These are phyloP conservation scores for Turritopsis dohrnii DNA, from an alignment of 30 jellyfish, hydroid and myxozoan genomes.

Conservation along the genomic window DNA sequence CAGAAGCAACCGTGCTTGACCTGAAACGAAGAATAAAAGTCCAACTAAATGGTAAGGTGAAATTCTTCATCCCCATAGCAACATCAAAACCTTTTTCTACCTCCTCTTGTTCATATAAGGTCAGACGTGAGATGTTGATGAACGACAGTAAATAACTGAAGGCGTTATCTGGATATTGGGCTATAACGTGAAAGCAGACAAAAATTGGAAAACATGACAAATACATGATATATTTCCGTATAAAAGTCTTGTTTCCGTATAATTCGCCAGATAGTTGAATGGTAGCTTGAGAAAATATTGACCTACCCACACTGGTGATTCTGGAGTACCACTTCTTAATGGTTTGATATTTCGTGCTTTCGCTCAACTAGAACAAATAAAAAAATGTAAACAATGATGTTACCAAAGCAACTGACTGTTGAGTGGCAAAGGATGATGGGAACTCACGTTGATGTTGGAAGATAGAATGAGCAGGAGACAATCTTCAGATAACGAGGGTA, in stretches of 20 bases:
- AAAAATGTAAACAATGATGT: not conserved
- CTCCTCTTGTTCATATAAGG: not conserved
- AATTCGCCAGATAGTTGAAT: not conserved
- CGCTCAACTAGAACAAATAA: constrained; percentile 9
- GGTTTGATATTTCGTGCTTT: constrained; percentile 7
- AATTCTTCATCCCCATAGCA: too few relatives aligned
- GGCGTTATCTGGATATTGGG: not conserved
- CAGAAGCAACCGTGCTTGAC: too few relatives aligned
- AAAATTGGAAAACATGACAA: not conserved
- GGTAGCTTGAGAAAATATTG: not conserved
- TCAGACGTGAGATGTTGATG: not conserved
- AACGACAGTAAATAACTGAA: not conserved
- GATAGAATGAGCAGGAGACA: constrained; percentile 62
- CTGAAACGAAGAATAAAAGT: too few relatives aligned
- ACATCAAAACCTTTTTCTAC: not conserved
- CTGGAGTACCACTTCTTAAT: constrained; percentile 19
- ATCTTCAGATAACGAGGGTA: constrained; percentile 87
- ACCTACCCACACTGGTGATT: constrained; percentile 12
- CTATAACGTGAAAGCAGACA: not conserved
- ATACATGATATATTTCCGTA: too few relatives aligned
- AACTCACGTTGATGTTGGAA: constrained; percentile 24
- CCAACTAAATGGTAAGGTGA: too few relatives aligned
- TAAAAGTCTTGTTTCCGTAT: too few relatives aligned
- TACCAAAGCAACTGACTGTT: not conserved
- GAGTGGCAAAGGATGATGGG: not conserved